phyloP scores from a whole-genome alignment of 2,113 vertebrate genomes.

The Eublepharis macularius region DNA sequence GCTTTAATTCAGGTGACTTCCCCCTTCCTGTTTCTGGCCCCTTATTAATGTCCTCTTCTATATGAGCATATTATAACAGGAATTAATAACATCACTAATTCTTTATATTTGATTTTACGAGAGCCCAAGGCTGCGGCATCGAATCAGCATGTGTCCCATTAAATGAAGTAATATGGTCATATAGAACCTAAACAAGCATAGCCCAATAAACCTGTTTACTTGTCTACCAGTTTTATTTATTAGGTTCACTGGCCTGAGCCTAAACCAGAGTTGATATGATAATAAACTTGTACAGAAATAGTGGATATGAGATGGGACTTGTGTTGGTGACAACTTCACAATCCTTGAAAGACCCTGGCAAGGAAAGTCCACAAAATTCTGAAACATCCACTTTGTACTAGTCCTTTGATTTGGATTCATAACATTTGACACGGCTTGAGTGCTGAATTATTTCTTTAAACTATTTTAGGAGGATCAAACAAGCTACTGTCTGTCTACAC shows the following conservation, averaged over 20 bases:
- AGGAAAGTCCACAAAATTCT: conserved; percentile 42
- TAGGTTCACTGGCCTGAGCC: conserved; percentile 20
- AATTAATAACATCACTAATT: conserved; percentile 71
- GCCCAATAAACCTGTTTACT: conserved; percentile 64
- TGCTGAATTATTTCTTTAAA: conserved; percentile 59
- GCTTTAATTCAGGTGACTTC: not conserved
- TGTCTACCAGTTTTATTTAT: conserved; percentile 52
- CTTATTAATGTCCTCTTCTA: conserved; percentile 54
- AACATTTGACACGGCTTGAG: conserved; percentile 57
- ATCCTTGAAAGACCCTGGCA: conserved; percentile 54
- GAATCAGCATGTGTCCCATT: conserved; percentile 61
- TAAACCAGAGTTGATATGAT: not conserved
- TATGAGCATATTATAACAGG: conserved; percentile 62
- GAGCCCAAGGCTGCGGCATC: conserved; percentile 51
- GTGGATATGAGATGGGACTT: conserved; percentile 34
- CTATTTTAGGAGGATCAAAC: conserved; percentile 64
- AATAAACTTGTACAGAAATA: conserved; percentile 38
- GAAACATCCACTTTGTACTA: conserved; percentile 57
- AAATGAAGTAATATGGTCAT: conserved; percentile 63
- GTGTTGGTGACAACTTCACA: conserved; percentile 44
- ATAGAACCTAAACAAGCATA: conserved; percentile 60
- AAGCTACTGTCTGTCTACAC: conserved; percentile 51
- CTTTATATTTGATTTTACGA: conserved; percentile 75
- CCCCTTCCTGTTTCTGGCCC: conserved; percentile 40
- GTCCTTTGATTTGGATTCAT: conserved; percentile 53